Percentiles rank a stretch among this genome's conserved stretches.
These are phyloP conservation scores for Artibeus lituratus DNA, from an alignment of 2,797 vertebrate genomes.

Conservation along the genomic window DNA sequence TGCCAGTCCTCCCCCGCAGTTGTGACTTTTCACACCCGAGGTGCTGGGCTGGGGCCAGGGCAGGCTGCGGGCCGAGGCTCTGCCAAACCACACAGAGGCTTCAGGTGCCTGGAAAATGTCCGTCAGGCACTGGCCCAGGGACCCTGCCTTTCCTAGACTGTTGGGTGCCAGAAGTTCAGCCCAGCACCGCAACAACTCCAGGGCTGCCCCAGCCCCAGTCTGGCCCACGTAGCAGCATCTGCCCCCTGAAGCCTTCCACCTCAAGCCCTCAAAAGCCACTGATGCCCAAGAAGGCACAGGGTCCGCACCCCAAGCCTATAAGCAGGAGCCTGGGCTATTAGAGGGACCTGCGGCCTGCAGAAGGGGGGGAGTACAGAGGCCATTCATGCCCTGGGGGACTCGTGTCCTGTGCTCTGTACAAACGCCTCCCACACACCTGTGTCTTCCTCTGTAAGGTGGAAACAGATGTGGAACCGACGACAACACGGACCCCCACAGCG, in stretches of 20 bases:
- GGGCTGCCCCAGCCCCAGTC: neutral
- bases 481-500: neutral
- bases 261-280: fast-evolving
- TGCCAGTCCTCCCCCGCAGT: neutral
- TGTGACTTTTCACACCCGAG: neutral
- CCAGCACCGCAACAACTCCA: neutral
- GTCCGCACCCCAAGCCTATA: neutral
- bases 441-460: neutral
- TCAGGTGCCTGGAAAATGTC: neutral
- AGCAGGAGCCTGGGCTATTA: neutral
- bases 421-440: neutral
- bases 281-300: fast-evolving
- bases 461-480: fast-evolving
- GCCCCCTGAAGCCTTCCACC: neutral
- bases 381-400: no score
- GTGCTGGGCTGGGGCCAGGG: neutral
- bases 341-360: neutral
- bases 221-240: neutral
- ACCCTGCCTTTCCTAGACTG: neutral
- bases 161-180: neutral
- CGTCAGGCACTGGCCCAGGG: neutral
- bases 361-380: neutral
- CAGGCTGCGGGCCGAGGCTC: neutral
- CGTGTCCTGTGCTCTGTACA: fast-evolving
- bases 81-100: neutral